Percentiles rank a stretch among this genome's conserved stretches.
phyloP scores from a whole-genome alignment of 2,113 vertebrate species.

The Orientallactaga bullata region DNA sequence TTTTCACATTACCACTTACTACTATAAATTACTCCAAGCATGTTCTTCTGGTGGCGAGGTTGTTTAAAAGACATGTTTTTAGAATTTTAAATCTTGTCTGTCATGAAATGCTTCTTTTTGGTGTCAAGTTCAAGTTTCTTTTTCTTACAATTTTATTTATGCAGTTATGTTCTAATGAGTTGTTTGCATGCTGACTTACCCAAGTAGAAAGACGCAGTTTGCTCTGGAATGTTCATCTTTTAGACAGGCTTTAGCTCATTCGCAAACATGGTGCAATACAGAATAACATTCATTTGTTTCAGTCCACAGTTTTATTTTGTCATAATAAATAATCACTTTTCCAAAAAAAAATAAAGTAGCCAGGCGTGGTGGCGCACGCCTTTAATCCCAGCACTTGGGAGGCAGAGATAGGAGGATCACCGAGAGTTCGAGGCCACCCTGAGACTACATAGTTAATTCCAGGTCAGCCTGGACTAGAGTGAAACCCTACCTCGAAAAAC shows the following conservation, averaged over 20 bases:
- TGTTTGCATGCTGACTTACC: constrained; percentile 78
- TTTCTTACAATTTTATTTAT: constrained; percentile 63
- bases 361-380: no score
- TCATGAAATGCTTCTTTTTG: constrained; percentile 63
- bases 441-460: no score
- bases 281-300: constrained; percentile 77
- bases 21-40: constrained; percentile 61
- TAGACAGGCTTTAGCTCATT: constrained; percentile 74
- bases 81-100: constrained; percentile 56
- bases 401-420: no score
- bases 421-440: no score
- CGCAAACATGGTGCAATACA: constrained; percentile 81
- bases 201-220: constrained; percentile 76
- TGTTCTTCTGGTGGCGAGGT: constrained; percentile 66
- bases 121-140: constrained; percentile 67
- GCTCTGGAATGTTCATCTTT: constrained; percentile 77
- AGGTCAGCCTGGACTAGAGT: no score
- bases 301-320: constrained; percentile 83
- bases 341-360: no score
- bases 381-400: no score
- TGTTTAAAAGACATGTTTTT: constrained; percentile 66
- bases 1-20: constrained; percentile 14
- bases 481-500: no score
- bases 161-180: constrained; percentile 66
- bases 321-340: constrained; percentile 85